phyloP scores from a whole-genome alignment of 2,113 vertebrate species.

The Donacobius atricapilla region DNA sequence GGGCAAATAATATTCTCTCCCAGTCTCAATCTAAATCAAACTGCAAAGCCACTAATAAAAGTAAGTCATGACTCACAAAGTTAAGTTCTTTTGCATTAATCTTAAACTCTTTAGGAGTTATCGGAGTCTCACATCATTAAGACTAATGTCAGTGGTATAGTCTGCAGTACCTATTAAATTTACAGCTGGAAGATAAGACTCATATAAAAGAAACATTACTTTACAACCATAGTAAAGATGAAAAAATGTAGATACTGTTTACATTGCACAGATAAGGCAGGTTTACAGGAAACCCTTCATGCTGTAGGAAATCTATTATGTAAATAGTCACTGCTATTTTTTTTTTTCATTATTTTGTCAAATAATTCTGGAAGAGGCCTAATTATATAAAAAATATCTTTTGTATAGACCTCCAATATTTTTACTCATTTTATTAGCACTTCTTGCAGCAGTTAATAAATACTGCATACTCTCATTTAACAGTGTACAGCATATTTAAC shows the following conservation, averaged over 20 bases:
- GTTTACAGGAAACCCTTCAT: not conserved
- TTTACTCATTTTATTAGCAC: not conserved
- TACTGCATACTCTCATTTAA: not conserved
- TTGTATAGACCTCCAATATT: not conserved
- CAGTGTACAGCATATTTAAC: not conserved
- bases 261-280: not conserved
- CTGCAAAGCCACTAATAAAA: conserved; percentile 40
- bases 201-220: conserved; percentile 28
- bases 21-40: conserved; percentile 13
- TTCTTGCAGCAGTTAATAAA: not conserved
- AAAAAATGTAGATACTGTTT: conserved; percentile 29
- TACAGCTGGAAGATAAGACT: conserved; percentile 8
- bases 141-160: not conserved
- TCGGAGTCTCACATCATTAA: conserved; percentile 53
- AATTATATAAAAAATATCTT: not conserved
- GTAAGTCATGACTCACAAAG: conserved; percentile 52
- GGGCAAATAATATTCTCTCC: conserved; percentile 16
- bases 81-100: conserved; percentile 55
- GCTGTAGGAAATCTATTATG: not conserved
- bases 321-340: not conserved
- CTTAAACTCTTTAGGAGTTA: conserved; percentile 48
- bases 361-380: not conserved
- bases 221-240: not conserved
- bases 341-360: not conserved
- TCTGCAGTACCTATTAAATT: conserved; percentile 35